phyloP scores from a whole-genome alignment of 1,140 invertebrate genomes.

The Andrena cerasifolii region DNA sequence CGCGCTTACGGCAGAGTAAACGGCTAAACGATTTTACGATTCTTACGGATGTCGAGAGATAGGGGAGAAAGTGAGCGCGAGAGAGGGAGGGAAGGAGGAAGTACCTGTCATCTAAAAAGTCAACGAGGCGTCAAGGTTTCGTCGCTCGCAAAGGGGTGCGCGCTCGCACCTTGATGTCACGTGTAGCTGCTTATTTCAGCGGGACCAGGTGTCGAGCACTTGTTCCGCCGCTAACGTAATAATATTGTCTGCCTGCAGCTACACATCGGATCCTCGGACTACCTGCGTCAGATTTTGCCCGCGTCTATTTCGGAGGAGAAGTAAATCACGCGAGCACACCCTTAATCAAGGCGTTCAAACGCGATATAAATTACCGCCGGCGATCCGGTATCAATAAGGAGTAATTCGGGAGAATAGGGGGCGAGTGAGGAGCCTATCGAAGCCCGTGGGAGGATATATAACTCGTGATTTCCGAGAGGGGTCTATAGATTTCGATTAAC shows the following conservation, averaged over 20 bases:
- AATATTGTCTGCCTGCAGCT: too few relatives aligned
- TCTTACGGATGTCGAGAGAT: too few relatives aligned
- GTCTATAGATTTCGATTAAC: slow-evolving; percentile 73
- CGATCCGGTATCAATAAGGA: slow-evolving; percentile 73
- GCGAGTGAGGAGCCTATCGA: background rate
- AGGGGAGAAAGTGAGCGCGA: background rate
- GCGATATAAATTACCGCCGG: slow-evolving; percentile 65
- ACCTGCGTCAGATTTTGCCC: too few relatives aligned
- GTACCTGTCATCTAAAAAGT: background rate
- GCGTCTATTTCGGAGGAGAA: slow-evolving; percentile 21
- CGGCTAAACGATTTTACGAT: too few relatives aligned
- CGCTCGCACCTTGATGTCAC: background rate
- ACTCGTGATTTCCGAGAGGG: slow-evolving; percentile 71
- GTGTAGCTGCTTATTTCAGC: background rate
- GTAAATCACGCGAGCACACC: slow-evolving; percentile 29
- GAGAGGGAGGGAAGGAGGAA: background rate
- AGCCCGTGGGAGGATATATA: slow-evolving; percentile 64
- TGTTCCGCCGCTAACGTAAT: background rate
- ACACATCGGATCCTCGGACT: too few relatives aligned
- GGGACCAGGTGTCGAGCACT: slow-evolving; percentile 12
- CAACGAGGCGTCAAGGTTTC: background rate
- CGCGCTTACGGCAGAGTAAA: too few relatives aligned
- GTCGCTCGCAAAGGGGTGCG: background rate
- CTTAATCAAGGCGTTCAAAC: slow-evolving; percentile 47
- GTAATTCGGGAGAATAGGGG: slow-evolving; percentile 73